Evolutionary conservation across 2,888 invertebrate species (phyloP), one percentile per base, ranked within the genome.

Genomic region (Drosophila phalerata): DNA sequence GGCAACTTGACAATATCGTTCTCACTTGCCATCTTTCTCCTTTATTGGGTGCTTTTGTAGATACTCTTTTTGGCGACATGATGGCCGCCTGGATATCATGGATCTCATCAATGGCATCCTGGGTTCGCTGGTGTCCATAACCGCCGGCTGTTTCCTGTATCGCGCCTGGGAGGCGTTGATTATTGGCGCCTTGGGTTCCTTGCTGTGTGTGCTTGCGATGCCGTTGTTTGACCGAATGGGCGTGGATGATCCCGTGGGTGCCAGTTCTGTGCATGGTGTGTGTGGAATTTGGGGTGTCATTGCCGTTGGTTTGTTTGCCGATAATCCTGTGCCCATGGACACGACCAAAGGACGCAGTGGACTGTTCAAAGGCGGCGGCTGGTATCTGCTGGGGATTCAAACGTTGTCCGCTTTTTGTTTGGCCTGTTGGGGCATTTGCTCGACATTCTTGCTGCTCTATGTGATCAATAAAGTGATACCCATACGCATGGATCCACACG

Each of bases 21-120:
- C 34, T 37, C 11, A 37, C n/a, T n/a, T 37, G 34, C 5, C 6
- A 37, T 37, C 13, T 15, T 11, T n/a, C 15, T 2, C 4, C 8
- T n/a, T 43, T 22, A 22, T 42, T 0, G 34, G 11, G 25, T 51
- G 8, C n/a, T 19, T 48, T 37, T 89, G 17, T 85, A 94, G 94
- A 4, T 96, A 94, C 88, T 95, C 96, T 0, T 91, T 96, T 81
- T 92, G 95, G 60, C 94, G 94, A 74, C 94, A 95, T 79, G 95
- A 95, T 81, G 96, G 96, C 3, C 95, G 94, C 60, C 94, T 97
- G 69, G 96, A 97, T 78, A 96, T 98, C 9, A 94, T 97, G 89
- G 96, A 97, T 83, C 94, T 98, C 30, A 97, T 98, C 55, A 98
- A 98, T 93, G 96, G 97, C 11, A 94, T 98, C 10, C 93, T 98